Evolutionary conservation across 2,113 vertebrate species (phyloP), one percentile per base, ranked within the genome.

Genomic region (Coracopsis vasa): DNA sequence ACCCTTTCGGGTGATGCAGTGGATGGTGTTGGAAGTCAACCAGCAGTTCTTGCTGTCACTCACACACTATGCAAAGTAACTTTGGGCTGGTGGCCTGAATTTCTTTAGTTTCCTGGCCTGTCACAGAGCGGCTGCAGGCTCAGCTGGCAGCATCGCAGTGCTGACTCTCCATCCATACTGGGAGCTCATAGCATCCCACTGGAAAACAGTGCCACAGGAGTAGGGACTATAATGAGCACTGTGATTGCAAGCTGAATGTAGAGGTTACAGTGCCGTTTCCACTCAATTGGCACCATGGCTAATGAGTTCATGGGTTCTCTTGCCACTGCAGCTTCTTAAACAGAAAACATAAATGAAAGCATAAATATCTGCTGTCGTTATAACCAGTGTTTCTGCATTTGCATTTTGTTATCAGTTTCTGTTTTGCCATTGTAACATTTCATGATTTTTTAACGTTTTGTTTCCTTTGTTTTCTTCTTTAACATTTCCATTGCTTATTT

Each of bases 401-500:
- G 67, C 97, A 42, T 98, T 98, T 98, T 98, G 94, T 94, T 97
- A 98, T 95, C 90, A 93, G 60, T 98, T 98, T 97, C 65, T 97
- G 94, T 98, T 97, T 92, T 98, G 96, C 97, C 97, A 97, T 98
- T 97, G 72, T 98, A 98, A 98, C 98, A 98, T 98, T 97, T 97
- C 98, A 97, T 97, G 97, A 91, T 98, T 98, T 98, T 98, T 94
- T 98, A 96, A 94, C 87, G 81, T 95, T 92, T 97, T 95, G 94
- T 92, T 95, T 95, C 74, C 89, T 97, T 97, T 97, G 86, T 97
- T 96, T 96, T 98, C 96, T 96, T 96, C 96, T 97, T 98, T 98
- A 97, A 98, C 98, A 93, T 98, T 98, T 98, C 95, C 98, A 98
- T 97, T 95, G 90, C 96, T 98, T 96, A 92, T 98, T 98, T 98